Percentiles rank a stretch among this genome's conserved stretches.
Evolutionary conservation across 2,888 invertebrate genomes (phyloP).

Genomic region (Ganaspis brasiliensis): DNA sequence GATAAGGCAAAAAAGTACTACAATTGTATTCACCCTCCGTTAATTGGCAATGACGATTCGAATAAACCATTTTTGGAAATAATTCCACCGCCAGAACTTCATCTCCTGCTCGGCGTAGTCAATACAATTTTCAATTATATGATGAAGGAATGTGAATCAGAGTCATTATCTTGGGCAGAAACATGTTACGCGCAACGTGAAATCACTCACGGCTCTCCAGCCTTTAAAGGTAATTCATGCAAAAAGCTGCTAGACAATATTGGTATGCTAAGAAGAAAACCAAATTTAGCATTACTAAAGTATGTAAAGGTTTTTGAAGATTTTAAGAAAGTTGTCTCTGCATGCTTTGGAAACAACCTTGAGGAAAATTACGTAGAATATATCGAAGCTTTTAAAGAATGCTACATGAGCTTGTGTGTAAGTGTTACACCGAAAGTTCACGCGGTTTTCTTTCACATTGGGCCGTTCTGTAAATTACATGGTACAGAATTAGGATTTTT

Average conservation of each 20-base stretch:
- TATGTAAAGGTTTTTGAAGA: slow-evolving; percentile 41
- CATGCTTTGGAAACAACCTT: slow-evolving; percentile 44
- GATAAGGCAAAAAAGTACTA: not conserved
- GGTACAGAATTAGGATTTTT: slow-evolving; percentile 34
- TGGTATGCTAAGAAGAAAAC: too few species aligned
- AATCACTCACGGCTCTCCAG: too few species aligned
- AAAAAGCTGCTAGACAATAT: too few species aligned
- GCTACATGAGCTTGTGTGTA: not conserved
- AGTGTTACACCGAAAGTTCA: not conserved
- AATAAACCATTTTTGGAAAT: slow-evolving; percentile 25
- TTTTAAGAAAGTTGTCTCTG: slow-evolving; percentile 42
- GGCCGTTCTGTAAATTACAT: slow-evolving; percentile 37
- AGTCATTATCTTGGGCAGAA: too few species aligned
- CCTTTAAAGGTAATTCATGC: too few species aligned
- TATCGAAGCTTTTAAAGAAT: slow-evolving; percentile 42
- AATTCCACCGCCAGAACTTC: slow-evolving; percentile 43
- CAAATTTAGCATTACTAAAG: too few species aligned
- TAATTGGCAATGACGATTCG: not conserved
- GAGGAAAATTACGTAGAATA: slow-evolving; percentile 32
- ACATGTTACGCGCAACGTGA: too few species aligned
- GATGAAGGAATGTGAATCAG: too few species aligned
- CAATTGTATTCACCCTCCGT: slow-evolving; percentile 16
- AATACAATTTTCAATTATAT: slow-evolving; percentile 29
- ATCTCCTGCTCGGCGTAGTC: slow-evolving; percentile 35
- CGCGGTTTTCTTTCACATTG: slow-evolving; percentile 38